A percentile compares a stretch with the other conserved stretches of the same genome.
phyloP scores from a whole-genome alignment of 2,797 vertebrate genomes.

The Coluber constrictor region DNA sequence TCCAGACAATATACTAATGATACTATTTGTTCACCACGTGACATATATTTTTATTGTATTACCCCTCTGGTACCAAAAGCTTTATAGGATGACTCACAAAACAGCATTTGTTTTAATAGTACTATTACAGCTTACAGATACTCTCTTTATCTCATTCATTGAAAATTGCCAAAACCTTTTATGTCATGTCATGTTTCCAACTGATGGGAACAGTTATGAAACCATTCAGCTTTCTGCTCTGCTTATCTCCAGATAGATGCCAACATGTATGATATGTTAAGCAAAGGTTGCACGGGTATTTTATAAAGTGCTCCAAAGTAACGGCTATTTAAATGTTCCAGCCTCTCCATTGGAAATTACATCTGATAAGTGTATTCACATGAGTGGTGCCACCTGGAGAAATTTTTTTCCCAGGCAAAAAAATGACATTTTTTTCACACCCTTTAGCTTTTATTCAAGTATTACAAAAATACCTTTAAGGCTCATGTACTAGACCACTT shows the following conservation, averaged over 20 bases:
- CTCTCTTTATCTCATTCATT: not conserved
- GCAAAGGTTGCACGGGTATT: not conserved
- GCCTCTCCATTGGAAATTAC: not conserved
- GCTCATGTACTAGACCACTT: not conserved
- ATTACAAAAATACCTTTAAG: not conserved
- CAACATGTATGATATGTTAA: not conserved
- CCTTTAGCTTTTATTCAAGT: not conserved
- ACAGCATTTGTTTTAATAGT: not conserved
- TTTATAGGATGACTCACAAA: not conserved
- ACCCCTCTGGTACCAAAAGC: not conserved
- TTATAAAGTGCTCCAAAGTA: not conserved
- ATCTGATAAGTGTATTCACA: not conserved
- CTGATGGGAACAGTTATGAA: not conserved
- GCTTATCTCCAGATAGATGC: not conserved
- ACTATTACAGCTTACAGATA: not conserved
- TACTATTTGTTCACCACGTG: not conserved
- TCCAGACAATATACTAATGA: not conserved
- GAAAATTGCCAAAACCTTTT: not conserved
- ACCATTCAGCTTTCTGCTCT: not conserved
- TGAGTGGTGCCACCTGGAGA: conserved; percentile 12
- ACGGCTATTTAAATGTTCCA: not conserved
- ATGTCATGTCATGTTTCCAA: not conserved
- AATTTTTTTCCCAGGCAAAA: conserved; percentile 14
- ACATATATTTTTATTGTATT: not conserved
- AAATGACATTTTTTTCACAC: not conserved